Evolutionary conservation across 2,113 vertebrate species (phyloP).

Genomic region (Conger conger): DNA sequence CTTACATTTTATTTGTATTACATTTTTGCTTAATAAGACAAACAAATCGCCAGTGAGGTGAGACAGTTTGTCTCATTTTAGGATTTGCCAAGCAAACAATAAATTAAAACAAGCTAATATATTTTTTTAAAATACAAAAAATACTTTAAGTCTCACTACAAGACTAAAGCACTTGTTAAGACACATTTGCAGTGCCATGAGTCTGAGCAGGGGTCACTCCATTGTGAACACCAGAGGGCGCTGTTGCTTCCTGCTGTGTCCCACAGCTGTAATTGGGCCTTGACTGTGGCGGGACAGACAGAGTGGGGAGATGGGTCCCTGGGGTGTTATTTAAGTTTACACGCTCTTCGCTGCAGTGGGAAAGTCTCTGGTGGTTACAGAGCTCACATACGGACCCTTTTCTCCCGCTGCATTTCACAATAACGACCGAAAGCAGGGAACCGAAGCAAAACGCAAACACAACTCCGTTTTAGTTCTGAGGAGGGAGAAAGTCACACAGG

Average conservation of each 20-base stretch:
- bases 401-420: background rate
- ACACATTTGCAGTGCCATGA: too few species aligned
- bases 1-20: too few species aligned
- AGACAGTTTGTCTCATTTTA: too few species aligned
- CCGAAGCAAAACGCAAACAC: background rate
- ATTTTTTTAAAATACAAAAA: too few species aligned
- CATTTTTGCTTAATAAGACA: too few species aligned
- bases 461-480: background rate
- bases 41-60: too few species aligned
- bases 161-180: too few species aligned
- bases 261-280: background rate
- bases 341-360: background rate
- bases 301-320: background rate
- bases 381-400: background rate
- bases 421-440: background rate
- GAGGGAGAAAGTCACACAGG: background rate
- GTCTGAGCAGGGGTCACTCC: too few species aligned
- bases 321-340: background rate
- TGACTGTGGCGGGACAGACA: background rate
- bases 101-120: too few species aligned
- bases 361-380: background rate
- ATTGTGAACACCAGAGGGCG: background rate
- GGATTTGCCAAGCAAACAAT: too few species aligned
- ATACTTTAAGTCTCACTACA: too few species aligned
- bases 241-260: background rate